These are phyloP conservation scores for Aphodius sticticus DNA, from an alignment of 2,888 invertebrate species.

Conservation along the genomic window DNA sequence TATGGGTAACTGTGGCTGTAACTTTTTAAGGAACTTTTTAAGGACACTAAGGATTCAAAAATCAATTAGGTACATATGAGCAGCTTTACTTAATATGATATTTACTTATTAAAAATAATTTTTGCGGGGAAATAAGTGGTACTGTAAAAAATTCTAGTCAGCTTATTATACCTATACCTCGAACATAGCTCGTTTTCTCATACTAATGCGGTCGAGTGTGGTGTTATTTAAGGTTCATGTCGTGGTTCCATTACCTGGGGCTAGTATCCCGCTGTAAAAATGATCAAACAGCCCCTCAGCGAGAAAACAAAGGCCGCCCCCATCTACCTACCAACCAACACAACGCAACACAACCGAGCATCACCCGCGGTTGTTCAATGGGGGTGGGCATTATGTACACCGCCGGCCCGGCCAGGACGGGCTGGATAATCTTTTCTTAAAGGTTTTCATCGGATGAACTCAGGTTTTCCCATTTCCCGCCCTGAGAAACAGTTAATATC, in stretches of 20 bases:
- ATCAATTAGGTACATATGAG: too few relatives aligned
- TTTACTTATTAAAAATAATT: too few relatives aligned
- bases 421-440: constrained; percentile 33
- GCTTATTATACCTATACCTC: too few relatives aligned
- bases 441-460: constrained; percentile 30
- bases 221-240: not conserved
- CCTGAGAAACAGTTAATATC: constrained; percentile 34
- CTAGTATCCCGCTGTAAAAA: not conserved
- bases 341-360: not conserved
- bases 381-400: not conserved
- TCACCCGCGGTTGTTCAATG: not conserved
- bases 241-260: not conserved
- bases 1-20: too few relatives aligned
- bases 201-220: not conserved
- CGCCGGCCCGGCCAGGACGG: not conserved
- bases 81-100: too few relatives aligned
- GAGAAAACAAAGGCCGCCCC: not conserved
- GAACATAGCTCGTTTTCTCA: too few relatives aligned
- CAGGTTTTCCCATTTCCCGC: constrained; percentile 30
- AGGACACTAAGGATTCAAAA: too few relatives aligned
- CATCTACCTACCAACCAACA: not conserved
- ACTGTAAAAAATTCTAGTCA: too few relatives aligned
- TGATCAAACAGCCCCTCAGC: not conserved
- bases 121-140: too few relatives aligned
- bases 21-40: too few relatives aligned